Conservation (phyloP, 2,113 vertebrate genomes). For the Hypocryptadius cinnamomeus region DNA sequence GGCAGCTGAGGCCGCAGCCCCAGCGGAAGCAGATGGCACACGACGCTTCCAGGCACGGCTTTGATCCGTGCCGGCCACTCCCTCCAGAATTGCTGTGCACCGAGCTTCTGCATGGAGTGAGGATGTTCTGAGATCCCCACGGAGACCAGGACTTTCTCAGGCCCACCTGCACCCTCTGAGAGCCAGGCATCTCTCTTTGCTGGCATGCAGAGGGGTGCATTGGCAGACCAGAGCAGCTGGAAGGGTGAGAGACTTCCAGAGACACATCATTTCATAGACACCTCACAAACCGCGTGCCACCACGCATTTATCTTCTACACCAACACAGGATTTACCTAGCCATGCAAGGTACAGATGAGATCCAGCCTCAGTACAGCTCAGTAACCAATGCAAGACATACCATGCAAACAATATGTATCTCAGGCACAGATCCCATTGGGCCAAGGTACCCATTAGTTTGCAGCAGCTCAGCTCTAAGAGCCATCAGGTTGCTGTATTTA, state of each 20-base stretch:
- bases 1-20: neutral
- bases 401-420: neutral
- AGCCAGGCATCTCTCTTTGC: neutral
- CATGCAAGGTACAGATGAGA: neutral
- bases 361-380: neutral
- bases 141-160: rapidly evolving
- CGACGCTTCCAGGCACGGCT: neutral
- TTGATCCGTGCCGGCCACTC: neutral
- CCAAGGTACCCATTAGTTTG: neutral
- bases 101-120: rapidly evolving
- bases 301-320: neutral
- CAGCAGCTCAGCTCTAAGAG: neutral
- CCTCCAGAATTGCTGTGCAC: neutral
- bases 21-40: neutral
- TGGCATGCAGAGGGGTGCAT: rapidly evolving
- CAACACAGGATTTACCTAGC: neutral
- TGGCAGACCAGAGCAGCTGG: rapidly evolving
- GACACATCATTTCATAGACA: neutral
- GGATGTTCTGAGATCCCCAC: neutral
- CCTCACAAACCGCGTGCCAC: neutral
- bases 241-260: neutral
- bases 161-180: neutral
- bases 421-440: neutral
- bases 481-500: neutral
- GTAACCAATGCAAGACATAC: neutral